Base-by-base conservation (phyloP, 2,797 vertebrate species). In the Galagoides demidoff region DNA sequence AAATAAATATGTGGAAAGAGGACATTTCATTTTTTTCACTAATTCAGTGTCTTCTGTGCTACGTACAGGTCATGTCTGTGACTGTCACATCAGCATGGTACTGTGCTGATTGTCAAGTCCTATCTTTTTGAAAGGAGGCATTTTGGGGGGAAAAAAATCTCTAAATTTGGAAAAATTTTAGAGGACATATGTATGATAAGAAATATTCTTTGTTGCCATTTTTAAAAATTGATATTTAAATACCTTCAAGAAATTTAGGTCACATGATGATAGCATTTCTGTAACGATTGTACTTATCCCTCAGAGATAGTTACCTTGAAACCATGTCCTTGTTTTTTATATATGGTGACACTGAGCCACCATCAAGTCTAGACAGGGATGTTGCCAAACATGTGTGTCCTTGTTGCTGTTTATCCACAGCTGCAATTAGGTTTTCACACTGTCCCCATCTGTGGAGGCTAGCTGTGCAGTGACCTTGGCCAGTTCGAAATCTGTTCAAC, bases 401-500 rank as follows among this genome's bases (percentile, higher is more conserved):
- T 94, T 95, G 95, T 91, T 92, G 92, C 90, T 96, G 77, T 98
- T 91, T 92, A 89, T 92, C 91, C 95, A 95, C 93, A 94, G 92
- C 97, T 97, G 96, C 92, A 97, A 29, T 96, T 96, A 97, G 70
- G 89, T 88, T 95, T 96, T 96, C 97, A 96, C 88, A 89, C 95
- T 29, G 61, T 90, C 94, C 96, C 95, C 96, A 96, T 96, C 96
- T 96, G 96, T 85, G 90, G 95, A 95, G 84, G 57, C 94, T 94
- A 85, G 89, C 94, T 92, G 92, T 83, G 57, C 76, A 78, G 82
- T 92, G 97, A 98, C 96, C 97, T 97, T 96, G 97, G 85, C 92
- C 95, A 89, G 81, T 88, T 89, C 59, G 25, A 94, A 96, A 96
- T 94, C 97, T 96, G 85, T 90, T 92, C 82, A 81, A 22, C 91